Evolutionary conservation across 2,888 invertebrate species (phyloP), one percentile per base, ranked within the genome.

Genomic region (Drosophila koepferae): DNA sequence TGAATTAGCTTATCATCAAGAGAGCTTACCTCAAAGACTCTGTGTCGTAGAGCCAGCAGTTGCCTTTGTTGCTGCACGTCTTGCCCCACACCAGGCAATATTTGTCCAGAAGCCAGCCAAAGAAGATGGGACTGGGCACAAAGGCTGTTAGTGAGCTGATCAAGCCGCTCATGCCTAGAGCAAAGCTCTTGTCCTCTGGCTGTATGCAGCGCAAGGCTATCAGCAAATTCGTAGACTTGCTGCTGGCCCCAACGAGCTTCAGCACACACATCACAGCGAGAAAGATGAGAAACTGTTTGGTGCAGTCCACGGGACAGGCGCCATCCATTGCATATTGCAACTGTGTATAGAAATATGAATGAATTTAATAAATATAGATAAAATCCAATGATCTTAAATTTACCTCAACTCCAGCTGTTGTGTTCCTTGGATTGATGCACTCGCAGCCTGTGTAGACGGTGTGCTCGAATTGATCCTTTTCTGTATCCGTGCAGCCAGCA

Each of bases 61-160:
- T 96, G 64, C 96, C 96, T 55, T 94, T 94, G 53, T 94, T 95
- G 6, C 94, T 93, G 84, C 96, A 96, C 8, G 95, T 95, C 90
- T 95, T 95, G 6, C 96, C 96, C 96, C 96, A 96, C n/a, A 96
- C 95, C 53, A 96, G 91, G 83, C 96, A 96, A 4, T 95, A 94
- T 51, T 77, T 83, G 77, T 93, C 92, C 81, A 96, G 94, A 51
- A 96, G 94, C 81, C 95, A 95, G 44, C 96, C 96, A 84, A 96
- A 96, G 48, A 96, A 93, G 65, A 96, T 95, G 0, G 96, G 96
- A 56, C 95, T 95, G 1, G 96, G 96, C 72, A 96, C 95, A 86
- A 96, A 95, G 10, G 95, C 95, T 72, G 95, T 94, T n/a, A 96
- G 91, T 65, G 95, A 95, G 92, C 95, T 94, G 56, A 95, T 93